Conservation (phyloP, 2,888 invertebrate genomes). For the Microdon myrmicae region DNA sequence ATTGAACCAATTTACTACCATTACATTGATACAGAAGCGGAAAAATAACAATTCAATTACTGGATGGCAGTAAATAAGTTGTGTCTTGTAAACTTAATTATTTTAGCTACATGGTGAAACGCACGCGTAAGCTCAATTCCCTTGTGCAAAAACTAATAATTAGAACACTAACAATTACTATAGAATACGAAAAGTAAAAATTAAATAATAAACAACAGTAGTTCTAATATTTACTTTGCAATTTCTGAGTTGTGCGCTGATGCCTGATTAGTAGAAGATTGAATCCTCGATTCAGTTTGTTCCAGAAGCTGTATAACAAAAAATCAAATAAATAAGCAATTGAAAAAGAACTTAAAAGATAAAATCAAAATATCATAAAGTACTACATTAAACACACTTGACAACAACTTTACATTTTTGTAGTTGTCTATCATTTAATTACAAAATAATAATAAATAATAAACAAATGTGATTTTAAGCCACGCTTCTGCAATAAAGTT, state of each 20-base stretch:
- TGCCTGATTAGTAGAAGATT: slow-evolving; percentile 68
- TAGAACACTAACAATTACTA: background rate
- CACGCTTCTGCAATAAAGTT: no score
- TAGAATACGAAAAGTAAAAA: slow-evolving; percentile 48
- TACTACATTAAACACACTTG: slow-evolving; percentile 26
- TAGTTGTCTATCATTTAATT: background rate
- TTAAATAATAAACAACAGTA: slow-evolving; percentile 61
- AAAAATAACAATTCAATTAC: no score
- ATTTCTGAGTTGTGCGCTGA: slow-evolving; percentile 70
- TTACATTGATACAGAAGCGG: no score
- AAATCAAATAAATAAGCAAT: slow-evolving; percentile 65
- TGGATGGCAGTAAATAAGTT: no score
- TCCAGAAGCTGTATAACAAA: slow-evolving; percentile 77
- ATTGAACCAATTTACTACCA: no score
- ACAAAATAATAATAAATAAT: slow-evolving; percentile 10
- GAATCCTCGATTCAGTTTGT: slow-evolving; percentile 70
- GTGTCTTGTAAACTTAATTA: no score
- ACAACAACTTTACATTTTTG: slow-evolving; percentile 4
- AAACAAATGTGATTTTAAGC: slow-evolving; percentile 32
- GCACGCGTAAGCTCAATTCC: slow-evolving; percentile 8
- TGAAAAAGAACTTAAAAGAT: slow-evolving; percentile 60
- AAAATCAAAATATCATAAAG: slow-evolving; percentile 48
- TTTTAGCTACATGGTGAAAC: no score
- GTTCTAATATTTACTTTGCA: slow-evolving; percentile 73
- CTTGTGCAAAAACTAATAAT: background rate